phyloP scores from a whole-genome alignment of 2,888 invertebrate species.

The Copidosoma aretas region DNA sequence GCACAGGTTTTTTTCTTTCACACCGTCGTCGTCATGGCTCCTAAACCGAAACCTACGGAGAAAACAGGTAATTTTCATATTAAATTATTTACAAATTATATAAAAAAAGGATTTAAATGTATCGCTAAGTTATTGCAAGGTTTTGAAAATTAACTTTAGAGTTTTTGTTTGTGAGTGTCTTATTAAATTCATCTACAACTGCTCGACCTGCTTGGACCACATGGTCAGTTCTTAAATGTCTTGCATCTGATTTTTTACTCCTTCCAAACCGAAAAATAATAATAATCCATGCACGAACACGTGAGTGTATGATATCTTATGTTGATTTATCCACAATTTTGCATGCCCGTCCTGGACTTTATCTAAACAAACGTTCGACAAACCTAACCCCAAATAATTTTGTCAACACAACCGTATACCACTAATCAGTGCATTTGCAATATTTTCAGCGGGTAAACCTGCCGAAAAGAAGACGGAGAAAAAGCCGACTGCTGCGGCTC shows the following conservation, averaged over 20 bases:
- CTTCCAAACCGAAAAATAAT: background rate
- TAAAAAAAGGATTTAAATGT: too few species aligned
- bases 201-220: conserved; percentile 18
- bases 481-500: conserved; percentile 64
- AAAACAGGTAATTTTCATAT: conserved; percentile 74
- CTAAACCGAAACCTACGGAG: conserved; percentile 81
- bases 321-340: background rate
- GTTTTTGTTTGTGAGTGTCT: too few species aligned
- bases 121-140: too few species aligned
- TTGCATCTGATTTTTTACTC: background rate
- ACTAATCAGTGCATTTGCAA: background rate
- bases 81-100: background rate
- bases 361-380: background rate
- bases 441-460: conserved; percentile 62
- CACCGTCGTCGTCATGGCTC: conserved; percentile 77
- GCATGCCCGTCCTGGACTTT: background rate
- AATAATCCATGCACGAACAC: background rate
- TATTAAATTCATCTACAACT: too few species aligned
- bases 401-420: background rate
- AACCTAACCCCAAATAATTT: background rate
- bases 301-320: background rate
- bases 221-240: background rate
- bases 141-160: too few species aligned
- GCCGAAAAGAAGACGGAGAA: conserved; percentile 65
- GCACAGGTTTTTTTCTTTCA: conserved; percentile 56